phyloP scores from a whole-genome alignment of 2,113 vertebrate genomes.

The Urocynchramus pylzowi region DNA sequence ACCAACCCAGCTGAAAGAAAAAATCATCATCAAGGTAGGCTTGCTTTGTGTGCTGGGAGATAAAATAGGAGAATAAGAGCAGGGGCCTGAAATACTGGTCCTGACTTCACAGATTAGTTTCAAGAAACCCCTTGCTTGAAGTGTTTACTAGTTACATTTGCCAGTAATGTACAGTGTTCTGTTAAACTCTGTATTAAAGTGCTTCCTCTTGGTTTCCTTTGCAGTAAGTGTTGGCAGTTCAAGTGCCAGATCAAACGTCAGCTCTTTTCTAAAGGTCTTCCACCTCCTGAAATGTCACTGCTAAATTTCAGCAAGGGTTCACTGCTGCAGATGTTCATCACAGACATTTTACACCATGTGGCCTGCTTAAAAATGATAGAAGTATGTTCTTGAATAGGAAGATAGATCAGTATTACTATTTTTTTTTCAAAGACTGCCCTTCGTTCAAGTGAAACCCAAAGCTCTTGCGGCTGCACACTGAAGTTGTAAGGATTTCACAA shows the following conservation, averaged over 20 bases:
- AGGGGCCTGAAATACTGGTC: background rate
- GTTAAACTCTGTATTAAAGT: background rate
- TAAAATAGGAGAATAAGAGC: background rate
- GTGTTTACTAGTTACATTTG: background rate
- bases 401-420: background rate
- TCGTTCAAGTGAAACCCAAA: background rate
- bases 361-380: background rate
- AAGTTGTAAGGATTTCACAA: background rate
- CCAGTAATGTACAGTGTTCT: background rate
- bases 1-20: slow-evolving; percentile 90
- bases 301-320: background rate
- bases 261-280: background rate
- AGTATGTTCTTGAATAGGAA: background rate
- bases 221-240: background rate
- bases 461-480: background rate
- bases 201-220: background rate
- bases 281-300: background rate
- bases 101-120: background rate
- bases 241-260: background rate
- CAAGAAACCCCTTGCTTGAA: background rate
- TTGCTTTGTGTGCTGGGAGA: background rate
- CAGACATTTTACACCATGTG: background rate
- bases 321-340: background rate
- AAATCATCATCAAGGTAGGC: slow-evolving; percentile 91
- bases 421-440: background rate